Evolutionary conservation across 1,140 invertebrate species (phyloP).

Genomic region (Augochlora pura): DNA sequence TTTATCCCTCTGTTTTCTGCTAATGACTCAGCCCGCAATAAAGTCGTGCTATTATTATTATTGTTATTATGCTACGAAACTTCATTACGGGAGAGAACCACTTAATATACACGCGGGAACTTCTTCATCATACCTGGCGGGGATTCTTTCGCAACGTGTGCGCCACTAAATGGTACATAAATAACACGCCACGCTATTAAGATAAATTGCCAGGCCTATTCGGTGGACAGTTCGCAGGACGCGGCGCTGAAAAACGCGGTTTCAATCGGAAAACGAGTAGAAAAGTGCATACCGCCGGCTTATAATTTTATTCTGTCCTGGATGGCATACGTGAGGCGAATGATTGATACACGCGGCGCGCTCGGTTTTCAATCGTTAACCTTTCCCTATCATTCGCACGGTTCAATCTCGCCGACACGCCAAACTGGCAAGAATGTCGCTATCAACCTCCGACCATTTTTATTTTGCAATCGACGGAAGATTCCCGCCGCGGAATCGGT

Average conservation of each 20-base stretch:
- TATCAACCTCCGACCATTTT: too few species aligned
- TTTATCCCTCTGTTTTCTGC: too few species aligned
- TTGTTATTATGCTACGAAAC: not conserved
- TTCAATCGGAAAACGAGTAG: slow-evolving; percentile 25
- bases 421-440: not conserved
- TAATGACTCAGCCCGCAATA: too few species aligned
- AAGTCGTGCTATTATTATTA: not conserved
- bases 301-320: slow-evolving; percentile 39
- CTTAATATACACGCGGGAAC: not conserved
- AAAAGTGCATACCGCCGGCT: slow-evolving; percentile 21
- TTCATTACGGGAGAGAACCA: not conserved
- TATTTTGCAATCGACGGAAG: too few species aligned
- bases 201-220: slow-evolving; percentile 24
- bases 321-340: slow-evolving; percentile 60
- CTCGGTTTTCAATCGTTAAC: slow-evolving; percentile 60
- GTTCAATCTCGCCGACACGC: slow-evolving; percentile 28
- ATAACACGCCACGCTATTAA: slow-evolving; percentile 9
- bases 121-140: slow-evolving; percentile 8
- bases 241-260: slow-evolving; percentile 21
- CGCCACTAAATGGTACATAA: slow-evolving; percentile 20
- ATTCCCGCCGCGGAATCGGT: too few species aligned
- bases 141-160: slow-evolving; percentile 2
- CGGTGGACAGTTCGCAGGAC: not conserved
- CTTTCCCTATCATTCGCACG: slow-evolving; percentile 44
- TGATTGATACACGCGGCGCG: slow-evolving; percentile 59